A percentile compares a stretch with the other conserved stretches of the same genome.
phyloP scores from a whole-genome alignment of 2,113 vertebrate species.

The Lutjanus erythropterus region DNA sequence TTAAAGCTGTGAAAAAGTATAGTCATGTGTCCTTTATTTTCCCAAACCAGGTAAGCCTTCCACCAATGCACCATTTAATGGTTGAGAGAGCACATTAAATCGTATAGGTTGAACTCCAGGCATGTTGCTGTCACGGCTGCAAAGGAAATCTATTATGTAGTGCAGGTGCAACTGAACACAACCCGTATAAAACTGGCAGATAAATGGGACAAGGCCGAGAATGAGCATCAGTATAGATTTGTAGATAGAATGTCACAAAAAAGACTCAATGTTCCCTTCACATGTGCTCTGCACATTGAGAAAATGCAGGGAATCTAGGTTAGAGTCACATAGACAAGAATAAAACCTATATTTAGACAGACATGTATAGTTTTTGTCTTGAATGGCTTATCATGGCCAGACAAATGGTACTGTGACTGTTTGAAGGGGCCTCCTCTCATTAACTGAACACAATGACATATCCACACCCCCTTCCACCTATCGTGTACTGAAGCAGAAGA shows the following conservation, averaged over 20 bases:
- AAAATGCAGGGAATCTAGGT: conserved; percentile 9
- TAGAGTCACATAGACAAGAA: conserved; percentile 20
- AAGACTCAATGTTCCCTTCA: neutral
- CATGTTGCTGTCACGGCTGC: conserved; percentile 58
- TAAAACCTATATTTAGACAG: conserved; percentile 29
- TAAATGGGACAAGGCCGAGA: conserved; percentile 44
- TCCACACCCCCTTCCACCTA: conserved; percentile 42
- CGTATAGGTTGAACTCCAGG: conserved; percentile 60
- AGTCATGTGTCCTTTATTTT: conserved; percentile 48
- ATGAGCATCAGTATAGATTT: conserved; percentile 47
- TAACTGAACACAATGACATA: conserved; percentile 63
- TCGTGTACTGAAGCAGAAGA: conserved; percentile 47
- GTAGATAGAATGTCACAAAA: conserved; percentile 8
- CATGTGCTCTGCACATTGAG: neutral
- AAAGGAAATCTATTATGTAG: conserved; percentile 73
- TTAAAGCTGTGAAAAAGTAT: conserved; percentile 51
- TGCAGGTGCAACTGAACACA: conserved; percentile 37
- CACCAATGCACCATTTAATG: conserved; percentile 72
- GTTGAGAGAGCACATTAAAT: conserved; percentile 76
- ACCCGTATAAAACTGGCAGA: conserved; percentile 44
- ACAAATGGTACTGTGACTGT: conserved; percentile 46
- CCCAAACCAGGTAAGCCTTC: conserved; percentile 44
- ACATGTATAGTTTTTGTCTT: neutral
- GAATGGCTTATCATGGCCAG: conserved; percentile 47
- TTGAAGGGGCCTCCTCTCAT: conserved; percentile 61